Evolutionary conservation across 1,140 invertebrate genomes (phyloP).

Genomic region (Drosophila pandora): DNA sequence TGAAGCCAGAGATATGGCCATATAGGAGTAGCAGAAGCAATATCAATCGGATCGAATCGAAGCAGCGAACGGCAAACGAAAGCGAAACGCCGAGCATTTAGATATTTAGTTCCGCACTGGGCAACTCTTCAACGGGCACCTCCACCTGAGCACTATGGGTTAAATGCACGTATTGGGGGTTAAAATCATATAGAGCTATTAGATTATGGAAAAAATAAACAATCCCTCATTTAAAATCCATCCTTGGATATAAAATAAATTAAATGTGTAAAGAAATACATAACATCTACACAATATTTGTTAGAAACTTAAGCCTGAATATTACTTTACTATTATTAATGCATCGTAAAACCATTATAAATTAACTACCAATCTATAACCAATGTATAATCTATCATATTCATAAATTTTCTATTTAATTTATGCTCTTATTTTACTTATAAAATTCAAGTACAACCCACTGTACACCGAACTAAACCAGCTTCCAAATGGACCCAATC

Average conservation of each 20-base stretch:
- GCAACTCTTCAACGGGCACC: conserved; percentile 20
- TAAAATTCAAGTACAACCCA: background rate
- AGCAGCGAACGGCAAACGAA: conserved; percentile 53
- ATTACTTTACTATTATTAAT: too few species aligned
- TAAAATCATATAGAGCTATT: background rate
- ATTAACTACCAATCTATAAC: too few species aligned
- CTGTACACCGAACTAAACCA: conserved; percentile 42
- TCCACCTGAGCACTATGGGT: conserved; percentile 27
- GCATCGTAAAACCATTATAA: too few species aligned
- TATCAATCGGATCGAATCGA: conserved; percentile 41
- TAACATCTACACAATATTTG: too few species aligned
- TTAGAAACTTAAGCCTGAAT: too few species aligned
- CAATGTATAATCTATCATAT: too few species aligned
- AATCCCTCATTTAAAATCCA: background rate
- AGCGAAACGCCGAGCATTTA: conserved; percentile 57
- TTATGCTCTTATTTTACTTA: background rate
- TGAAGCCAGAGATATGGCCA: conserved; percentile 45
- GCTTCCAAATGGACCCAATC: conserved; percentile 50
- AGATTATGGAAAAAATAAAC: background rate
- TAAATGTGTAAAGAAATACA: too few species aligned
- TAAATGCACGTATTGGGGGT: background rate
- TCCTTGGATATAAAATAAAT: too few species aligned
- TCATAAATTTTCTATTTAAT: background rate
- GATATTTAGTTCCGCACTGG: conserved; percentile 69
- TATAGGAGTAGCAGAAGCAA: background rate